These are phyloP conservation scores for Andrena bucephala DNA, from an alignment of 2,888 invertebrate species.

Conservation along the genomic window DNA sequence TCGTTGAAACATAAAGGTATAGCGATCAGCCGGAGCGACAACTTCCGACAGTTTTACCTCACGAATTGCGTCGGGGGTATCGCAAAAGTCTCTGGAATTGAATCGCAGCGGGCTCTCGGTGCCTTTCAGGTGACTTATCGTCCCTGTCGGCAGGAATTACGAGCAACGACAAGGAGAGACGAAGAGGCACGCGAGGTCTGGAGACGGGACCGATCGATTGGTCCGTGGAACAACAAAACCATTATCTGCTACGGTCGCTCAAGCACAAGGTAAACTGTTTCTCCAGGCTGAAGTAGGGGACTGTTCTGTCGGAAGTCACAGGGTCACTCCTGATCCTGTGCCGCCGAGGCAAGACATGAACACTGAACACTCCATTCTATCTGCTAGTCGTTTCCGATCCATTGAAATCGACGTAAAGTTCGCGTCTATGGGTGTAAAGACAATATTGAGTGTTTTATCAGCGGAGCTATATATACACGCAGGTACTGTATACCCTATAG, in stretches of 20 bases:
- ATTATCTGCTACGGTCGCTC: constrained; percentile 77
- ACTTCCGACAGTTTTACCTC: constrained; percentile 33
- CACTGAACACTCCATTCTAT: constrained; percentile 48
- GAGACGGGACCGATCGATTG: constrained; percentile 69
- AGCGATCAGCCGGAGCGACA: constrained; percentile 22
- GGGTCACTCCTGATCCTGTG: constrained; percentile 58
- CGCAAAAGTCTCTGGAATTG: constrained; percentile 28
- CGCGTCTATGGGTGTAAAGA: constrained; percentile 39
- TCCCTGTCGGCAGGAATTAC: constrained; percentile 67
- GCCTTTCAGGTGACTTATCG: constrained; percentile 72
- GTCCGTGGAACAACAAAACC: constrained; percentile 75
- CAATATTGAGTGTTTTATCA: constrained; percentile 26
- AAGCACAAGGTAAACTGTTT: constrained; percentile 72
- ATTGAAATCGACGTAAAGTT: constrained; percentile 66
- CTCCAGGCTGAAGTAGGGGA: constrained; percentile 64
- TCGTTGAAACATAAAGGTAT: constrained; percentile 2
- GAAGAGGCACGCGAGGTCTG: constrained; percentile 62
- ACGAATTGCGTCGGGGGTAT: constrained; percentile 32
- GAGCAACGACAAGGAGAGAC: constrained; percentile 47
- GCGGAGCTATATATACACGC: not conserved
- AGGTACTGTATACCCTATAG: not conserved
- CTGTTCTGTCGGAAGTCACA: constrained; percentile 67
- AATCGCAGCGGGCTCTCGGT: constrained; percentile 32
- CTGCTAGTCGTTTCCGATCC: constrained; percentile 68
- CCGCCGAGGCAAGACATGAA: constrained; percentile 54